phyloP scores from a whole-genome alignment of 2,797 vertebrate genomes.

The Sphenodon punctatus region DNA sequence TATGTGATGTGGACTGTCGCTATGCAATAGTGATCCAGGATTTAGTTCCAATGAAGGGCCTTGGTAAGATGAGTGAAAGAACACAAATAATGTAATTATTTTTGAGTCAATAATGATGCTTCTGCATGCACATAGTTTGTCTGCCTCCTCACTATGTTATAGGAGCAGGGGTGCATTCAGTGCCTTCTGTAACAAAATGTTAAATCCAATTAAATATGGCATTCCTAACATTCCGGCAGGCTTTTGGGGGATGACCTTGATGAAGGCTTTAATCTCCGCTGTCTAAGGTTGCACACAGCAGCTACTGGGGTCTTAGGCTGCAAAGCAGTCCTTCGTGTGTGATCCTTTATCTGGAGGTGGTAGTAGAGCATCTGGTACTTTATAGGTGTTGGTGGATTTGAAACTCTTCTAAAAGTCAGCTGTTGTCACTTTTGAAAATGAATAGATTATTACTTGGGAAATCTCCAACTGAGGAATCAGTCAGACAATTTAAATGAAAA shows the following conservation, averaged over 20 bases:
- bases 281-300: background rate
- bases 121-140: background rate
- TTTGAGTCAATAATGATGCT: background rate
- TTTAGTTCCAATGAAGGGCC: background rate
- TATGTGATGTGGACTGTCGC: too few species aligned
- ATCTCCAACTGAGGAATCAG: background rate
- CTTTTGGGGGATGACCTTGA: too few species aligned
- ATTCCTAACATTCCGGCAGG: background rate
- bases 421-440: background rate
- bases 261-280: background rate
- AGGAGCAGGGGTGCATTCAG: background rate
- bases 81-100: background rate
- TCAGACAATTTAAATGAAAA: too few species aligned
- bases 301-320: background rate
- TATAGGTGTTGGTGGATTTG: background rate
- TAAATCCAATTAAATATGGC: background rate
- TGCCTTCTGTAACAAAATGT: background rate
- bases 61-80: too few species aligned
- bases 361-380: background rate
- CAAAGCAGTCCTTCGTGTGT: rapidly evolving
- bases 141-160: rapidly evolving
- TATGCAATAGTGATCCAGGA: background rate
- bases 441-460: background rate
- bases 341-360: background rate
- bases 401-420: background rate